Evolutionary conservation across 2,113 vertebrate species (phyloP).

Genomic region (Brachypodius melanocephalos): DNA sequence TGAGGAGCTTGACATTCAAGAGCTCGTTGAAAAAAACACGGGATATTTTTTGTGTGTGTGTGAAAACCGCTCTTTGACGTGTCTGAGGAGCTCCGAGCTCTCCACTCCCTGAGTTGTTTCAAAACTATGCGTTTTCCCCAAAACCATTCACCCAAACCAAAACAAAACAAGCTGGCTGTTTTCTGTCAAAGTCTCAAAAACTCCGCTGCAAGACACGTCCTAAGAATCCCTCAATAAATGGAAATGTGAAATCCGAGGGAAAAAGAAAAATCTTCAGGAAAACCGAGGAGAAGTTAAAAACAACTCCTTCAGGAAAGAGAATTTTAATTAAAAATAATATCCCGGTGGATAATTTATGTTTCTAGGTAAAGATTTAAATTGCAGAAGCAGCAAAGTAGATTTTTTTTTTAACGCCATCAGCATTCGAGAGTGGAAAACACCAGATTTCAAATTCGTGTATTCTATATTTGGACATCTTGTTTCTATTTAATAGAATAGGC

Average conservation of each 20-base stretch:
- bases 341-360: constrained; percentile 30
- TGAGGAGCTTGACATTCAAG: background rate
- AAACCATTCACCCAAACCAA: constrained; percentile 26
- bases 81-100: background rate
- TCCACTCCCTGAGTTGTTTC: background rate
- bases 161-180: constrained; percentile 52
- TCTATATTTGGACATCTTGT: constrained; percentile 68
- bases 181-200: constrained; percentile 45
- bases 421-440: constrained; percentile 40
- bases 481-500: constrained; percentile 63
- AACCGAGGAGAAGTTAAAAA: background rate
- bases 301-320: constrained; percentile 37
- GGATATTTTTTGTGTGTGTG: background rate
- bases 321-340: constrained; percentile 66
- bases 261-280: constrained; percentile 22
- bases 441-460: constrained; percentile 54
- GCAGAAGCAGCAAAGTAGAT: constrained; percentile 38
- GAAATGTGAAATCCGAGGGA: background rate
- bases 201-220: background rate
- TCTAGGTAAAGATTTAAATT: background rate
- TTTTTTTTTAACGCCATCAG: background rate
- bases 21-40: constrained; percentile 4
- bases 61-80: background rate
- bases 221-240: constrained; percentile 28
- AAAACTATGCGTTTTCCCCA: constrained; percentile 1